Evolutionary conservation across 2,113 vertebrate species (phyloP), one percentile per base, ranked within the genome.

Genomic region (Syrmaticus mikado): DNA sequence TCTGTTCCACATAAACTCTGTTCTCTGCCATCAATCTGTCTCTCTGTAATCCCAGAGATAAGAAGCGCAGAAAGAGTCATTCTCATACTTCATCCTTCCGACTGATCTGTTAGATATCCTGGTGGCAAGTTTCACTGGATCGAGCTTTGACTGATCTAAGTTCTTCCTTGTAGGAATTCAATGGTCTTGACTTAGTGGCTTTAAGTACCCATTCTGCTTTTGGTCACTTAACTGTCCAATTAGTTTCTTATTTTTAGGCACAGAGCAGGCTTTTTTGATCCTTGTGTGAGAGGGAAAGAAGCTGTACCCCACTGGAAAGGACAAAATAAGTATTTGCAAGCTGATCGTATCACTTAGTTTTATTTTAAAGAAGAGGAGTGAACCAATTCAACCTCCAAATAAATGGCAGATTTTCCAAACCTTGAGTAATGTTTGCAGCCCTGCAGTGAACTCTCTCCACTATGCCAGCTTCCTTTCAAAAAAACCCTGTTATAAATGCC

Each of bases 351-450:
- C 21, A 62, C 48, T 61, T 68, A 79, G 79, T 91, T 89, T 85
- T 96, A 40, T 80, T 82, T 80, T 70, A 87, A 79, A 87, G 64
- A 87, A 72, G 30, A 87, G 45, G 30, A 87, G 45, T 34, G 38
- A 93, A 55, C 34, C 93, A 92, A 92, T 92, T 90, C 85, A 94
- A 58, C 30, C 21, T 62, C 45, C 89, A 83, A 92, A 82, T 43
- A 85, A 0, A 0, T n/a, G 62, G 53, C 73, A 86, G 55, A 62
- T 92, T 94, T 92, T 87, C 77, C 78, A 92, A 90, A 73, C 14
- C 60, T 60, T 34, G 64, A 94, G 80, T 93, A 16, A 45, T n/a
- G 89, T 90, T 48, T 38, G 1, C 43, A 88, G 82, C 62, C 48
- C 74, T 66, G 40, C 58, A 62, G 74, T 71, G 75, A 91, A 84